These are phyloP conservation scores for Nothocercus julius DNA, from an alignment of 2,113 vertebrate species.

Conservation along the genomic window DNA sequence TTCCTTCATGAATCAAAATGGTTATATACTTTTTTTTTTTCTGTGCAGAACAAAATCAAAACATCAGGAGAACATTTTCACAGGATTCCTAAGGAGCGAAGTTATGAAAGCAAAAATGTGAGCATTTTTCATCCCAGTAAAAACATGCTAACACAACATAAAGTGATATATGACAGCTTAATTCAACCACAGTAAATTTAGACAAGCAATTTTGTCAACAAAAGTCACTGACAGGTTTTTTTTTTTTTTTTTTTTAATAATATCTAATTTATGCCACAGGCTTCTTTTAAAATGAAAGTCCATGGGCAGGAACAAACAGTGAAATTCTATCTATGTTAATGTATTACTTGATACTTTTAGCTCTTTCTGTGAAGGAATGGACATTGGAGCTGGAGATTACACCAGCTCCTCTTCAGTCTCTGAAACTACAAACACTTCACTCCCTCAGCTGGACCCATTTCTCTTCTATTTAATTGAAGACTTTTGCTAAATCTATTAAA, in stretches of 20 bases:
- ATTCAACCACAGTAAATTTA: background rate
- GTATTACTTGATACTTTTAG: background rate
- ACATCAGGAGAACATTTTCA: background rate
- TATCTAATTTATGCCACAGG: background rate
- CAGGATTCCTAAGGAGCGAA: background rate
- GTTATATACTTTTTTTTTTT: slow-evolving; percentile 24
- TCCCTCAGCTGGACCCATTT: background rate
- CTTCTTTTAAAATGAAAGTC: background rate
- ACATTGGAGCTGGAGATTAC: background rate
- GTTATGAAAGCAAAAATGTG: slow-evolving; percentile 3
- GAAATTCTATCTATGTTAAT: background rate
- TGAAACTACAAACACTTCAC: background rate
- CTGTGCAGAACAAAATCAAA: background rate
- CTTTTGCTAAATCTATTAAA: background rate
- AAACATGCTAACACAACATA: background rate
- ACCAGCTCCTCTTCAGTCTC: background rate
- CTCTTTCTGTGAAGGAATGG: background rate
- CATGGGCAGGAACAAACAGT: background rate
- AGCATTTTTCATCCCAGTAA: background rate
- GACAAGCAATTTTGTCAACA: background rate
- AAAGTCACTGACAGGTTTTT: background rate
- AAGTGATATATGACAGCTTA: background rate
- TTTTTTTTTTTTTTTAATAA: too few relatives aligned
- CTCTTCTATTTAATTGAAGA: background rate
- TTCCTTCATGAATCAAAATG: slow-evolving; percentile 5